Conservation (phyloP, 2,113 vertebrate genomes). For the Delphinapterus leucas region DNA sequence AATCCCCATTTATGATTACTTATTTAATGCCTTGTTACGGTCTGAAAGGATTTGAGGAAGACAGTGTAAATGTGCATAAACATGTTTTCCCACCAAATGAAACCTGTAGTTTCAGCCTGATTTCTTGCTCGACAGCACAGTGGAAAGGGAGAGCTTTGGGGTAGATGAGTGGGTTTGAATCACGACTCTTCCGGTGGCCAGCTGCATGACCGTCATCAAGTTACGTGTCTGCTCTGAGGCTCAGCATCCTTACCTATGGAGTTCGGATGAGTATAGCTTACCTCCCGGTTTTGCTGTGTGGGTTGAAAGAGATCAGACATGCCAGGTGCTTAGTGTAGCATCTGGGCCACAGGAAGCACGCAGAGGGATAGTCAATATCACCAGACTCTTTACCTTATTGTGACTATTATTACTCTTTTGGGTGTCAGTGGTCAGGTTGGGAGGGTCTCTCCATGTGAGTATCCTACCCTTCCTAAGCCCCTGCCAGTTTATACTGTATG, state of each 20-base stretch:
- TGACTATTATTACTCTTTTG: not conserved
- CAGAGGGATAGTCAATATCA: not conserved
- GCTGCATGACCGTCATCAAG: not conserved
- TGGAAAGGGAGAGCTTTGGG: not conserved
- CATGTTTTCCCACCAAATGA: not conserved
- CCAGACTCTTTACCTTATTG: not conserved
- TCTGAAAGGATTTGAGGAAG: conserved; percentile 10
- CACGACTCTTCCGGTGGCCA: not conserved
- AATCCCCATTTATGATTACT: not conserved
- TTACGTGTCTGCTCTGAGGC: not conserved
- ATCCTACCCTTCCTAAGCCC: not conserved
- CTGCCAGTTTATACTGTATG: not conserved
- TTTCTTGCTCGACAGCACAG: not conserved
- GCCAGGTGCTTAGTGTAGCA: not conserved
- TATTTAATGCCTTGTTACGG: conserved; percentile 35
- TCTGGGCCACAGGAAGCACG: not conserved
- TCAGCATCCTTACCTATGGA: not conserved
- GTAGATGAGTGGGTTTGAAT: not conserved
- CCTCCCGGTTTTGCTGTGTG: not conserved
- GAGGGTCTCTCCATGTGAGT: not conserved
- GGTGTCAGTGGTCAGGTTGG: not conserved
- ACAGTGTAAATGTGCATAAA: not conserved
- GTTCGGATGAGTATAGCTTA: not conserved
- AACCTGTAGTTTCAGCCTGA: not conserved
- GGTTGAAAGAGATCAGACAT: not conserved